A percentile compares a stretch with the other conserved stretches of the same genome.
phyloP scores from a whole-genome alignment of 2,113 vertebrate genomes.

The Solea solea region DNA sequence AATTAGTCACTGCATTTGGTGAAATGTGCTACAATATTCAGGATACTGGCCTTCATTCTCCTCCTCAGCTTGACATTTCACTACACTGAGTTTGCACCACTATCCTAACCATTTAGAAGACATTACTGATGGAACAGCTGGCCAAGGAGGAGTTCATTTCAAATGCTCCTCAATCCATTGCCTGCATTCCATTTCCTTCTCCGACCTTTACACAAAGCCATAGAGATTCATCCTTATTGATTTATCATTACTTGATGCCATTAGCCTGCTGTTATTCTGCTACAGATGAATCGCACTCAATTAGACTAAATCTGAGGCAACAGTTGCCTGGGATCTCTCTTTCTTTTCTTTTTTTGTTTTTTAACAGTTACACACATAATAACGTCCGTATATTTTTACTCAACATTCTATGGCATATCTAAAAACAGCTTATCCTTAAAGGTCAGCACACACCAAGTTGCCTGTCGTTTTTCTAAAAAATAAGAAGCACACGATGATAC shows the following conservation, averaged over 20 bases:
- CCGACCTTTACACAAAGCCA: constrained; percentile 60
- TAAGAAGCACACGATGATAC: neutral
- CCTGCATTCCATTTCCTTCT: constrained; percentile 36
- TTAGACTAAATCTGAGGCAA: constrained; percentile 48
- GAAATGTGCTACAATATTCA: too few relatives aligned
- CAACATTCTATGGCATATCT: neutral
- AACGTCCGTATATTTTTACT: constrained; percentile 22
- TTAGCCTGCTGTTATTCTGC: constrained; percentile 37
- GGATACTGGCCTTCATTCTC: constrained; percentile 4
- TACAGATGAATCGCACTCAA: constrained; percentile 45
- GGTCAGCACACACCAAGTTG: constrained; percentile 10
- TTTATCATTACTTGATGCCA: constrained; percentile 44
- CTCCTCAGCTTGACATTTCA: constrained; percentile 30
- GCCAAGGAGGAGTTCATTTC: constrained; percentile 38
- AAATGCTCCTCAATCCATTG: constrained; percentile 23
- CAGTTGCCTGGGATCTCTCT: constrained; percentile 13
- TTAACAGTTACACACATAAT: constrained; percentile 7
- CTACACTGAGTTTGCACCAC: constrained; percentile 4
- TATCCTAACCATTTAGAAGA: constrained; percentile 22
- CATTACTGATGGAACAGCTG: constrained; percentile 28
- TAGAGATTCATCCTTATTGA: constrained; percentile 40
- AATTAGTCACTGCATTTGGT: constrained; percentile 1
- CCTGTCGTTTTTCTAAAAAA: neutral
- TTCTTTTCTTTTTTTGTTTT: neutral
- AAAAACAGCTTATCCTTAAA: constrained; percentile 11